Conservation (phyloP, 2,113 vertebrate species). For the Eira barbara region DNA sequence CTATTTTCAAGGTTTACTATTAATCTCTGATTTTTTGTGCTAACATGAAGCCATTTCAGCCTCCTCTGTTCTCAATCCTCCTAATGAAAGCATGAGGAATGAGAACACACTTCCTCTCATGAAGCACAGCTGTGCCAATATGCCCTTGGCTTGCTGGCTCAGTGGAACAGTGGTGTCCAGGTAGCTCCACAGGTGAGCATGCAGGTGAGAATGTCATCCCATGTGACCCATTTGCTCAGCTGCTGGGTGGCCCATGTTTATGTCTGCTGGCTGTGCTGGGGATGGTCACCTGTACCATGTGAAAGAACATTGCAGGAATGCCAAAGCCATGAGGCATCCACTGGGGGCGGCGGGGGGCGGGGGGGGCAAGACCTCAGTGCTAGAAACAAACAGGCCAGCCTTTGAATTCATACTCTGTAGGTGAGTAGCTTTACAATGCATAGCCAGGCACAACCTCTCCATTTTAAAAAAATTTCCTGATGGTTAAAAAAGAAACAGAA, state of each 20-base stretch:
- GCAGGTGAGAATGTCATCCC: conserved; percentile 65
- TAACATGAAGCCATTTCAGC: conserved; percentile 74
- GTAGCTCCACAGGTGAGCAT: conserved; percentile 77
- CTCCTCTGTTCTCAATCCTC: conserved; percentile 77
- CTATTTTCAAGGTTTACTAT: conserved; percentile 78
- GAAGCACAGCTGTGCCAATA: conserved; percentile 63
- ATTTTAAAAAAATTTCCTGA: not conserved
- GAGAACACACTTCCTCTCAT: conserved; percentile 70
- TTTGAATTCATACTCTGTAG: not conserved
- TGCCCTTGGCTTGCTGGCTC: conserved; percentile 70
- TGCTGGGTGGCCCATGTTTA: conserved; percentile 68
- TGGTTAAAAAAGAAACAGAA: not conserved
- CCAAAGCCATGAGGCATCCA: not conserved
- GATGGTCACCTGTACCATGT: conserved; percentile 58
- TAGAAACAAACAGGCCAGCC: not conserved
- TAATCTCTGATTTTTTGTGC: conserved; percentile 77
- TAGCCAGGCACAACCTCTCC: not conserved
- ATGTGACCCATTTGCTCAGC: conserved; percentile 73
- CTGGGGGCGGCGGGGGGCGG: not conserved
- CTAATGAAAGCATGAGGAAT: conserved; percentile 77
- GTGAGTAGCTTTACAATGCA: accelerated
- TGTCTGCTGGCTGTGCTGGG: conserved; percentile 45
- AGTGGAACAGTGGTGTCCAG: conserved; percentile 71
- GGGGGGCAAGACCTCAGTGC: not conserved
- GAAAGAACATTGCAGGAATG: not conserved